Percentiles rank a stretch among this genome's conserved stretches.
These are phyloP conservation scores for Luscinia luscinia DNA, from an alignment of 2,797 vertebrate species.

Conservation along the genomic window DNA sequence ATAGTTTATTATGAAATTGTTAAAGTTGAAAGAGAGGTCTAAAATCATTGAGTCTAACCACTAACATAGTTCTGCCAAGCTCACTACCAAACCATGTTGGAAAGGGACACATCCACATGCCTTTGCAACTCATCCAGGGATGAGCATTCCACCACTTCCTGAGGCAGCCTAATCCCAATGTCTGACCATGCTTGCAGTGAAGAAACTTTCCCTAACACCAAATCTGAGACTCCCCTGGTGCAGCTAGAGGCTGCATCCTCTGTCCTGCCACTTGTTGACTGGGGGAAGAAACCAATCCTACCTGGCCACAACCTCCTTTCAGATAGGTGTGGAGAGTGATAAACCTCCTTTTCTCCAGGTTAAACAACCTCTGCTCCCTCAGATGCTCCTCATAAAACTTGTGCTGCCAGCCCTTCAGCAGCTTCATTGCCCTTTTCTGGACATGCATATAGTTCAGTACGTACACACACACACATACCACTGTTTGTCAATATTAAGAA, in stretches of 20 bases:
- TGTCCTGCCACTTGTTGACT: background rate
- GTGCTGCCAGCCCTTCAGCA: background rate
- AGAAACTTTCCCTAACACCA: background rate
- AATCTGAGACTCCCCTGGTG: background rate
- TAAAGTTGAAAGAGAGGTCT: background rate
- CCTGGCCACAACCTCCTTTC: background rate
- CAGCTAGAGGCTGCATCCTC: background rate
- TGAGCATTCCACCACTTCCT: background rate
- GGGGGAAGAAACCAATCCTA: background rate
- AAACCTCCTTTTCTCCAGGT: background rate
- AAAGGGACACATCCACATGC: background rate
- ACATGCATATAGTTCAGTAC: background rate
- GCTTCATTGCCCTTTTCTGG: background rate
- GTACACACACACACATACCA: background rate
- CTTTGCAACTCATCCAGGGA: background rate
- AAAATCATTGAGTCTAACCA: background rate
- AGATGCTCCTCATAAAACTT: background rate
- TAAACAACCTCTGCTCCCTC: background rate
- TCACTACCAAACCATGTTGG: accelerated
- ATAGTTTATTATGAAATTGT: background rate
- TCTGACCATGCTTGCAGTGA: background rate
- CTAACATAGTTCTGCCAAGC: accelerated
- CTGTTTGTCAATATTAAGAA: background rate
- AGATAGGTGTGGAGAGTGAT: background rate
- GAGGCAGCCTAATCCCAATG: background rate